Percentiles rank a stretch among this genome's conserved stretches.
Conservation (phyloP, 2,797 vertebrate genomes). For the Sandelia bainsii region DNA sequence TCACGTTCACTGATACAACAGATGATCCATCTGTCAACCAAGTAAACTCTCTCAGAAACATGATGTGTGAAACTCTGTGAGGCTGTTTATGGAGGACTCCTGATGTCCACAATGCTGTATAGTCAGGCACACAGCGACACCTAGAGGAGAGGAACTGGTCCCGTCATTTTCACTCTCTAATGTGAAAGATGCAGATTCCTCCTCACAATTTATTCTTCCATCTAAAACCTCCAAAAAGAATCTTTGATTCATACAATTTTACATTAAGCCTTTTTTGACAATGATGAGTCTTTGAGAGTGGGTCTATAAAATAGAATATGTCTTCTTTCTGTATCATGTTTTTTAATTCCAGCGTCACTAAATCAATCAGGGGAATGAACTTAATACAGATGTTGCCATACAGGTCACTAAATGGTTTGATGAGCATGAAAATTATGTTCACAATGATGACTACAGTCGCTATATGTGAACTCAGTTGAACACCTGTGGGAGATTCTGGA, state of each 20-base stretch:
- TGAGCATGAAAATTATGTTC: neutral
- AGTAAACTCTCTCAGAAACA: conserved; percentile 2
- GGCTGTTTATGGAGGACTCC: neutral
- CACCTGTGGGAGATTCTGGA: no score
- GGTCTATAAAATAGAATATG: no score
- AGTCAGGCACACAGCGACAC: conserved; percentile 69
- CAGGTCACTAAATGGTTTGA: neutral
- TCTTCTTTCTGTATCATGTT: neutral
- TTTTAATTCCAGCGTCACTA: no score
- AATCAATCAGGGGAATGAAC: neutral
- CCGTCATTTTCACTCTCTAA: neutral
- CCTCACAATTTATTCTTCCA: neutral
- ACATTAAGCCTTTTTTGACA: no score
- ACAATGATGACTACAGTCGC: neutral
- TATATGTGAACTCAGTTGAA: no score
- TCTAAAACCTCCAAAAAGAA: neutral
- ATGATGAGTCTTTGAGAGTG: no score
- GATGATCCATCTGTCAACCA: neutral
- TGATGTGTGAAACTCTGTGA: neutral
- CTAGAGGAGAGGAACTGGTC: conserved; percentile 50
- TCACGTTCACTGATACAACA: neutral
- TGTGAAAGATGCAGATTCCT: neutral
- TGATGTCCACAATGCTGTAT: neutral
- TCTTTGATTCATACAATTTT: no score
- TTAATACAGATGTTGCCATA: neutral